Conservation (phyloP, 2,888 invertebrate genomes). For the Carpatolechia fugitivella region DNA sequence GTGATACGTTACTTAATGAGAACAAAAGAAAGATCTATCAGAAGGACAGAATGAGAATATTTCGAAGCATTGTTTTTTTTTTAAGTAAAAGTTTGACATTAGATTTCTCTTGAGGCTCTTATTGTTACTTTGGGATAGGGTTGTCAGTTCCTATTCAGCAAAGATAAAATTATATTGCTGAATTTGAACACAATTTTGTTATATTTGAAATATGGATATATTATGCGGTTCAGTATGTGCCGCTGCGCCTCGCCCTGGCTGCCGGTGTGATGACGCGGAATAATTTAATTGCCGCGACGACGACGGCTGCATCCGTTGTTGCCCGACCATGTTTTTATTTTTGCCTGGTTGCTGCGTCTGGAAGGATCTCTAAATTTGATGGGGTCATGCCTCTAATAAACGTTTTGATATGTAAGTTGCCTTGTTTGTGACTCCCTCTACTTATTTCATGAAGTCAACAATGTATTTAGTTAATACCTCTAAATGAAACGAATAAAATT, state of each 20-base stretch:
- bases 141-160: no score
- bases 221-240: conserved; percentile 17
- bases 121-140: no score
- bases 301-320: conserved; percentile 42
- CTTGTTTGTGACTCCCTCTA: background rate
- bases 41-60: no score
- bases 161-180: background rate
- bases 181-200: conserved; percentile 9
- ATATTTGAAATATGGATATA: conserved; percentile 9
- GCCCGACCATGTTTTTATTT: conserved; percentile 29
- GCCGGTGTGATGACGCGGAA: conserved; percentile 57
- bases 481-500: no score
- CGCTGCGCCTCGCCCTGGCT: conserved; percentile 24
- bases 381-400: conserved; percentile 4
- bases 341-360: conserved; percentile 17
- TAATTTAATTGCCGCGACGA: conserved; percentile 67
- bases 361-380: background rate
- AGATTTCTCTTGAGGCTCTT: no score
- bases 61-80: no score
- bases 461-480: no score
- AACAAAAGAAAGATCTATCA: no score
- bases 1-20: no score
- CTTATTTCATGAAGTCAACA: background rate
- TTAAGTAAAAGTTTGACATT: no score
- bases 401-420: background rate